Base-by-base conservation (phyloP, 2,888 invertebrate species). In the Stenoptilia bipunctidactyla region DNA sequence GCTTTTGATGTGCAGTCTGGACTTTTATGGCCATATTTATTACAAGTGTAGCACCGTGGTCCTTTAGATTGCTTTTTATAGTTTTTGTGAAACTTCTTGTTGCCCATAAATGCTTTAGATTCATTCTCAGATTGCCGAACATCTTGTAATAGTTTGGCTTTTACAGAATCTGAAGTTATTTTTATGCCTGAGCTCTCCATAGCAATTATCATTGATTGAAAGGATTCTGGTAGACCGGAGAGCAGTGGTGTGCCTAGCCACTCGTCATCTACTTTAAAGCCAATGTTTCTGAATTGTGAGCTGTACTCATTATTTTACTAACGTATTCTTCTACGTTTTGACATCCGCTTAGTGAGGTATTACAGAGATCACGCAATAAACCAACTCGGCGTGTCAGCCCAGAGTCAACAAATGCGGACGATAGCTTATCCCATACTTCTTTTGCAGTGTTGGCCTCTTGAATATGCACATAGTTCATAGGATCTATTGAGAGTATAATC, bases 161-260 rank as follows among this genome's bases (percentile, higher is more conserved):
- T 47, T 1, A 43, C 36, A 13, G 37, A 43, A 27, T 47, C 47
- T 15, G 47, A 8, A 15, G 10, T 40, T 6, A 46, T 46, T 20
- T 37, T 44, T 13, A 44, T 36, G 10, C 42, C 41, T 1, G 40
- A n/a, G n/a, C n/a, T n/a, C n/a, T n/a, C n/a, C n/a, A n/a, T n/a
- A n/a, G n/a, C n/a, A n/a, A n/a, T n/a, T n/a, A 46, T 49, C 46
- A 49, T 45, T 1, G 47, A 46, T n/a, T 41, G 42, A 30, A 46
- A 46, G 3, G 13, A n/a, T 13, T 45, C 46, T 1, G 47, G 43
- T 15, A 49, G 27, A 13, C 47, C 47, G 10, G 46, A 45, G 15
- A 49, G 25, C 46, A 49, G 42, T 8, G 45, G 34, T 0, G 47
- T 49, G 1, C 46, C 46, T 1, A 49, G 45, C 47, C 49, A 49